A percentile compares a stretch with the other conserved stretches of the same genome.
phyloP scores from a whole-genome alignment of 2,888 invertebrate genomes.

The Drosophila neonasuta region DNA sequence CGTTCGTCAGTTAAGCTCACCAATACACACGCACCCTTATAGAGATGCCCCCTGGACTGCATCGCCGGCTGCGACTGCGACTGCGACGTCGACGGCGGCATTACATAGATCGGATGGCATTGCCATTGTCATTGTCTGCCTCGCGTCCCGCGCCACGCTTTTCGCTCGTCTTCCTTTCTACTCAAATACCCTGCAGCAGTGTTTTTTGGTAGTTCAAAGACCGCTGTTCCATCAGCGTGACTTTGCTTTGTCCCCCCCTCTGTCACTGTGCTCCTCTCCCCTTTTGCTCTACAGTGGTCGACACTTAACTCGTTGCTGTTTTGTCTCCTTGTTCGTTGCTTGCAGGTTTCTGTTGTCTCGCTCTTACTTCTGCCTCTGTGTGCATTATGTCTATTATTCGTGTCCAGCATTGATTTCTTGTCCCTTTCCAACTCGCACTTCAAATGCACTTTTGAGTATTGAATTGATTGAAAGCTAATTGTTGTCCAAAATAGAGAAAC shows the following conservation, averaged over 20 bases:
- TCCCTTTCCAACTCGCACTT: background rate
- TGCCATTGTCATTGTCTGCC: background rate
- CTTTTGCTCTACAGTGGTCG: background rate
- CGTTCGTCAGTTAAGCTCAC: slow-evolving; percentile 7
- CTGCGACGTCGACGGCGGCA: slow-evolving; percentile 18
- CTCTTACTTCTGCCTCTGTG: slow-evolving; percentile 10
- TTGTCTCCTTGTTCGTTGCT: slow-evolving; percentile 14
- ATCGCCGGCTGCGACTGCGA: slow-evolving; percentile 13
- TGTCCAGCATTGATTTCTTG: background rate
- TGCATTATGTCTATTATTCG: slow-evolving; percentile 13
- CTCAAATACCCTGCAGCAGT: slow-evolving; percentile 7
- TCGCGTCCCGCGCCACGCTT: background rate
- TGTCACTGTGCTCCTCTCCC: background rate
- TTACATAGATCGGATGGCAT: slow-evolving; percentile 53
- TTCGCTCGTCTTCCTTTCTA: background rate
- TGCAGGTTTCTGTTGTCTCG: background rate
- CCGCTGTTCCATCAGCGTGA: slow-evolving; percentile 51
- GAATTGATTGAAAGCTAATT: no score
- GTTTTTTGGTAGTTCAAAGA: slow-evolving; percentile 73
- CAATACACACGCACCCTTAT: slow-evolving; percentile 39
- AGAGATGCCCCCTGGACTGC: slow-evolving; percentile 43
- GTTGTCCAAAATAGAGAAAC: no score
- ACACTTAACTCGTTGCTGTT: slow-evolving; percentile 5
- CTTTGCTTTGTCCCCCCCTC: slow-evolving; percentile 29
- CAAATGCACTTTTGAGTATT: background rate